phyloP scores from a whole-genome alignment of 2,888 invertebrate species.

The Troides aeacus region DNA sequence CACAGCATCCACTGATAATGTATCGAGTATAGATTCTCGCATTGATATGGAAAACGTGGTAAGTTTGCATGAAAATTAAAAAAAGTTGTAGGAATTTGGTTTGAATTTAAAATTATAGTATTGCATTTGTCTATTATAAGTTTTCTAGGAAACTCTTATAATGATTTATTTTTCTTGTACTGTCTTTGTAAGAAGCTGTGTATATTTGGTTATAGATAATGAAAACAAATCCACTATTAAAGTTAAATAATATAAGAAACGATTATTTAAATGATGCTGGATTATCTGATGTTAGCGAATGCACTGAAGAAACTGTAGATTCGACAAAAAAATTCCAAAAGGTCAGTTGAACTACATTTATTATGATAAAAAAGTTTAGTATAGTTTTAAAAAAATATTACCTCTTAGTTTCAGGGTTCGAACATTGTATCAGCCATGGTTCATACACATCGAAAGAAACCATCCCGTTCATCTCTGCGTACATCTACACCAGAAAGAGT shows the following conservation, averaged over 20 bases:
- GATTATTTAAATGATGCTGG: constrained; percentile 62
- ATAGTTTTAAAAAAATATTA: constrained; percentile 2
- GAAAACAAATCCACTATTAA: constrained; percentile 69
- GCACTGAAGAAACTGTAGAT: constrained; percentile 63
- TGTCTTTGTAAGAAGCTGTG: neutral
- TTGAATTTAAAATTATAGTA: neutral
- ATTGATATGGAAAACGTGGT: constrained; percentile 74
- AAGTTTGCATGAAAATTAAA: constrained; percentile 32
- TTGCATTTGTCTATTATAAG: neutral
- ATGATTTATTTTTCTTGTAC: neutral
- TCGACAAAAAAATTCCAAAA: constrained; percentile 56
- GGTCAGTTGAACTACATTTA: constrained; percentile 39
- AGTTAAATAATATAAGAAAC: constrained; percentile 55
- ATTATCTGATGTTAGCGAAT: constrained; percentile 68
- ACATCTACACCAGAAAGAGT: constrained; percentile 53
- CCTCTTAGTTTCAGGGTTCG: constrained; percentile 61
- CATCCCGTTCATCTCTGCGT: constrained; percentile 54
- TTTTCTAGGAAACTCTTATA: neutral
- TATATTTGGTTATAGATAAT: constrained; percentile 48
- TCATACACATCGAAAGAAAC: constrained; percentile 67
- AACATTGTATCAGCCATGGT: constrained; percentile 70
- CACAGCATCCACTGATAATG: constrained; percentile 59
- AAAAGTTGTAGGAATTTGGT: neutral
- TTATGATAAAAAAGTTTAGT: neutral
- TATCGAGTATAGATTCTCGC: constrained; percentile 60